Percentiles rank a stretch among this genome's conserved stretches.
These are phyloP conservation scores for Opisthograptis luteolata DNA, from an alignment of 2,888 invertebrate genomes.

Conservation along the genomic window DNA sequence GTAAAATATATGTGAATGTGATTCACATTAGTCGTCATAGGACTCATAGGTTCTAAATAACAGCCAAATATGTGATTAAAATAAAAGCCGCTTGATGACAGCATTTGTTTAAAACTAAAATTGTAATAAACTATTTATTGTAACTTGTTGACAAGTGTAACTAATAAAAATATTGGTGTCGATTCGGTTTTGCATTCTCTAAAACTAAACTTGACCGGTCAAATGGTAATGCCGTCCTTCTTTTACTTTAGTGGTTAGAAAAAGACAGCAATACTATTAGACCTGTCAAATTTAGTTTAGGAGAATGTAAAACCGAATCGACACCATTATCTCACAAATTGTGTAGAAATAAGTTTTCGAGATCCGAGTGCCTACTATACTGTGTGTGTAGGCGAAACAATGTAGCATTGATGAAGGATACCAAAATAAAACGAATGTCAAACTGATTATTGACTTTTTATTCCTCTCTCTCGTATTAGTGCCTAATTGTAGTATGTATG, in stretches of 20 bases:
- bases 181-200: too few relatives aligned
- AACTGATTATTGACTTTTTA: slow-evolving; percentile 19
- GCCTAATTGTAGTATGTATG: too few relatives aligned
- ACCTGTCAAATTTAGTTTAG: too few relatives aligned
- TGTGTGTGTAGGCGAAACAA: slow-evolving; percentile 13
- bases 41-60: too few relatives aligned
- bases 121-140: slow-evolving; percentile 8
- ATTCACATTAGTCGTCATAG: too few relatives aligned
- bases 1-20: neutral
- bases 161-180: too few relatives aligned
- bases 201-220: too few relatives aligned
- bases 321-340: slow-evolving; percentile 6
- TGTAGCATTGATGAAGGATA: slow-evolving; percentile 28
- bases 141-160: slow-evolving; percentile 15
- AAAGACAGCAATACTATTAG: too few relatives aligned
- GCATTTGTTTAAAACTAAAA: slow-evolving; percentile 13
- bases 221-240: too few relatives aligned
- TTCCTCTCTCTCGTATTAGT: too few relatives aligned
- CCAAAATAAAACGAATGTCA: slow-evolving; percentile 20
- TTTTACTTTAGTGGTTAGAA: too few relatives aligned
- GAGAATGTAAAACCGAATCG: too few relatives aligned
- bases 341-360: slow-evolving; percentile 17
- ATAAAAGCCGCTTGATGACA: neutral
- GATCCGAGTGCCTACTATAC: slow-evolving; percentile 12
- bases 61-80: slow-evolving; percentile 13